Base-by-base conservation (phyloP, 2,888 invertebrate genomes). In the Thecocarcelia acutangulata region DNA sequence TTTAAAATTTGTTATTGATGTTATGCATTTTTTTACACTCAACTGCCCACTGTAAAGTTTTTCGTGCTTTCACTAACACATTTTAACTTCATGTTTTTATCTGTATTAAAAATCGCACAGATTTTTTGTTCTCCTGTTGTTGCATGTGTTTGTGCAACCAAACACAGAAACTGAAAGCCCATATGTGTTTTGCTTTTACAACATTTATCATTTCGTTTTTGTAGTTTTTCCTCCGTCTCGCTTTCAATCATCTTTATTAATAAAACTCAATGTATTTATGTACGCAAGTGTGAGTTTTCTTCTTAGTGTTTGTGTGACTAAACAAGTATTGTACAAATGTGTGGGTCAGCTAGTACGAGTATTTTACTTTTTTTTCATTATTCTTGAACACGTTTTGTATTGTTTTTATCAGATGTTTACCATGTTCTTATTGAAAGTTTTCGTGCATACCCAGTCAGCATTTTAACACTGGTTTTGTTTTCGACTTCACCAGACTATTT, bases 291-390 rank as follows among this genome's bases (percentile, higher is more conserved):
- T 33, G 5, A 6, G 33, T 9, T 50, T 80, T 42, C 68, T 12
- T 19, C 56, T 21, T 83, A 72, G 83, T 85, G 74, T 83, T 83
- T 48, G 74, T 85, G 83, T 68, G 66, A 81, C 83, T 83, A 82
- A 86, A 85, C 84, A 70, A 85, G 83, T 83, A 84, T 86, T 83
- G 52, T 48, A 19, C n/a, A 63, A 80, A 76, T 75, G 72, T 73
- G 50, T 64, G 42, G 70, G 15, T 73, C 42, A 59, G 40, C 70
- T 70, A 61, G 40, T 59, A 8, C 9, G 33, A 33, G 5, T 33
- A 33, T 33, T 33, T 33, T 33, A 33, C 33, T 9, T 8, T 9
- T 33, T 33, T 33, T 33, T 2, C 24, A 33, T 33, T 33, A 33
- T 33, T 33, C 33, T 33, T 33, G 1, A 33, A 33, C 9, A 33